Conservation (phyloP, 2,113 vertebrate species). For the Nannospalax galili region DNA sequence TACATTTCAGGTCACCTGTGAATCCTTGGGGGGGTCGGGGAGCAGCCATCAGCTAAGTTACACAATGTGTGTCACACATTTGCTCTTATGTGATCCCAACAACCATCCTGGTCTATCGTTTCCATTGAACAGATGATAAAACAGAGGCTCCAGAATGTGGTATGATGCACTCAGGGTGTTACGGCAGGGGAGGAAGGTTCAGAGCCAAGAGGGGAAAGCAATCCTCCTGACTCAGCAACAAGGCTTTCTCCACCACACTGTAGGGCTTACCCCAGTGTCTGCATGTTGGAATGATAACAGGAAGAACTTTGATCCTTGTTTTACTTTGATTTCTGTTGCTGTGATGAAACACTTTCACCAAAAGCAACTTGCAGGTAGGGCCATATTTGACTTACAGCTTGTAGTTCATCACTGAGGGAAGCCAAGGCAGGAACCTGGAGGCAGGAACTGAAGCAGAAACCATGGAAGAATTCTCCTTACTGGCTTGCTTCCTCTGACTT, state of each 20-base stretch:
- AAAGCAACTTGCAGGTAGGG: too few species aligned
- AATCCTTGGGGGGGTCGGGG: background rate
- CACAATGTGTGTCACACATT: background rate
- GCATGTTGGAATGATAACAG: background rate
- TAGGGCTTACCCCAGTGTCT: background rate
- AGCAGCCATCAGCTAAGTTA: background rate
- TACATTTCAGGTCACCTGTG: too few species aligned
- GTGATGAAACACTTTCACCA: too few species aligned
- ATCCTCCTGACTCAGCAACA: background rate
- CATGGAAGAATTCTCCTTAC: too few species aligned
- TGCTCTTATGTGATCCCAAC: background rate
- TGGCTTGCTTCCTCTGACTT: too few species aligned
- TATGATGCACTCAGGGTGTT: background rate
- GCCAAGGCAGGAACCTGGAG: too few species aligned
- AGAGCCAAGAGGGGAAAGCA: background rate
- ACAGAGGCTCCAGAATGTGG: background rate
- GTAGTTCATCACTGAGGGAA: too few species aligned
- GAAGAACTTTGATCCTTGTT: background rate
- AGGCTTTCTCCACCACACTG: background rate
- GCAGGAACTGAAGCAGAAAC: too few species aligned
- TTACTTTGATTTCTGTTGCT: too few species aligned
- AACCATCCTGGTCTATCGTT: background rate
- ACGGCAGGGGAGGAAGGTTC: background rate
- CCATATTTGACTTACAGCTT: too few species aligned
- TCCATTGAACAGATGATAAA: background rate